Base-by-base conservation (phyloP, 2,113 vertebrate genomes). In the Euleptes europaea region DNA sequence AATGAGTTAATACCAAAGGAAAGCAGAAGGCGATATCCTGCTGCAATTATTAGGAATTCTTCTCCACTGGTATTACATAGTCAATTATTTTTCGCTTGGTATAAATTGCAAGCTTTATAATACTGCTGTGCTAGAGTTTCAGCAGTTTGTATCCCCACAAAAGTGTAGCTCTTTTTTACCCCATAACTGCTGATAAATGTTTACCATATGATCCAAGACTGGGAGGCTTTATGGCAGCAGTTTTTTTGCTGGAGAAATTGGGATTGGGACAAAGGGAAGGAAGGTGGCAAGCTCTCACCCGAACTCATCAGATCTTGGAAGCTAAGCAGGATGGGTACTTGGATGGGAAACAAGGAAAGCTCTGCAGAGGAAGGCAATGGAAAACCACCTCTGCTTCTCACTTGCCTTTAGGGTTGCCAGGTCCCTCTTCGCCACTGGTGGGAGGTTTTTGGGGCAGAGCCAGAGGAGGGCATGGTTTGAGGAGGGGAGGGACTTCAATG, bases 31-130 rank as follows among this genome's bases (percentile, higher is more conserved):
- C 87, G 93, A 90, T 92, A 90, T 94, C 93, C 89, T 75, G 65
- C 87, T 83, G 78, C 90, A 89, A 8, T 3, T 93, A 90, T 95
- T 92, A 93, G 73, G 87, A 89, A 93, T 92, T 86, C 86, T 93
- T 90, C 92, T 93, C 86, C 84, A 88, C 38, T 66, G 76, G 88
- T 85, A 91, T 90, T 88, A 84, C 67, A 77, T 86, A 88, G 89
- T 92, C 89, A 92, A 89, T 94, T 92, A 92, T 80, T 91, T 93
- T 92, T 92, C 78, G 88, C 78, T 82, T 91, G 82, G 84, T 90
- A 93, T 90, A 92, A 94, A 92, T 86, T 76, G 73, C 57, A 78
- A 82, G 23, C 89, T 90, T 81, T 77, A 84, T 79, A 89, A 80
- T 19, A 5, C 1, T 72, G n/a, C 82, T 90, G 80, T 83, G 85